Conservation (phyloP, 2,113 vertebrate species). For the Prunella fulvescens region DNA sequence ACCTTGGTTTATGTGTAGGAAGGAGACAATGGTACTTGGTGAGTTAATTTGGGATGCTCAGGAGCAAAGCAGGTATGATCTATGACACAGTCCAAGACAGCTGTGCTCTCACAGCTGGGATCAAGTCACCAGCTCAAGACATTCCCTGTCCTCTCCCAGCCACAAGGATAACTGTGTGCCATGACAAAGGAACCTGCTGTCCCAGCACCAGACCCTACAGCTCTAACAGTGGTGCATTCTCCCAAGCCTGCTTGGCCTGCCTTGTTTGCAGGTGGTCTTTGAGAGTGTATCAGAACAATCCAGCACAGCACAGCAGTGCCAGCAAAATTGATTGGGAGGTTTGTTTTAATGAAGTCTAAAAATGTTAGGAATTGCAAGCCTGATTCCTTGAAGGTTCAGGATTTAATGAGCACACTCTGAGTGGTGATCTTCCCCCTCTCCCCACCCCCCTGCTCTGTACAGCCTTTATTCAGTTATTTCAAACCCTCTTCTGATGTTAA, state of each 20-base stretch:
- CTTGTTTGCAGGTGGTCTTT: background rate
- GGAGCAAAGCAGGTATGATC: background rate
- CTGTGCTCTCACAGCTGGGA: background rate
- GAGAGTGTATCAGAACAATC: background rate
- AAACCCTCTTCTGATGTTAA: background rate
- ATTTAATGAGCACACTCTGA: background rate
- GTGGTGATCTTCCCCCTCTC: background rate
- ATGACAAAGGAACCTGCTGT: background rate
- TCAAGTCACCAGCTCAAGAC: background rate
- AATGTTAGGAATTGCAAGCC: background rate
- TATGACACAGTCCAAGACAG: background rate
- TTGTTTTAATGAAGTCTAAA: background rate
- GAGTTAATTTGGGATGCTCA: background rate
- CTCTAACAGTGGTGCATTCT: background rate
- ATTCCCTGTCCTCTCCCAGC: background rate
- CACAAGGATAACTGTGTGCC: background rate
- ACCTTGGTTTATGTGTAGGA: background rate
- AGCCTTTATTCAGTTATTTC: background rate
- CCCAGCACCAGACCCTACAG: background rate
- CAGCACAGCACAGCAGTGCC: background rate
- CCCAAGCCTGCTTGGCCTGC: background rate
- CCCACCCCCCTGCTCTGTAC: background rate
- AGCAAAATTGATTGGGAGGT: background rate
- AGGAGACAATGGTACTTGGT: background rate
- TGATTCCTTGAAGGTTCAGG: background rate